These are phyloP conservation scores for Haliclystus octoradiatus DNA, from an alignment of 30 jellyfish, hydroid and myxozoan species.

Conservation along the genomic window DNA sequence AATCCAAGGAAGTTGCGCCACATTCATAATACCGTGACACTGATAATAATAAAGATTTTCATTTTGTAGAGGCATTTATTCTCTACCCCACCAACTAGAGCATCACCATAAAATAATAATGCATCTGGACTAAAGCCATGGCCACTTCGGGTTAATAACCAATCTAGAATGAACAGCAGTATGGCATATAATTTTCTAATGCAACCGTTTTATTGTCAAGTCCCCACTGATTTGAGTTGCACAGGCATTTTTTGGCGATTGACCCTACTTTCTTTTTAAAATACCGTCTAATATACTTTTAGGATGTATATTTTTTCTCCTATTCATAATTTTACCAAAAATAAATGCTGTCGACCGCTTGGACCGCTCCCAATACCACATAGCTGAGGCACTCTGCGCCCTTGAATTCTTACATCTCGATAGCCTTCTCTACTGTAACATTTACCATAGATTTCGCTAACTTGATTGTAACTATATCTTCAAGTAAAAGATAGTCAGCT, in stretches of 20 bases:
- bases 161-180: slow-evolving; percentile 4
- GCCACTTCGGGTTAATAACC: slow-evolving; percentile 24
- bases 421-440: neutral
- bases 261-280: slow-evolving; percentile 3
- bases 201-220: slow-evolving; percentile 25
- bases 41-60: slow-evolving; percentile 19
- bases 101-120: neutral
- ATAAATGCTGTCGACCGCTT: slow-evolving; percentile 30
- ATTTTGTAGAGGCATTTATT: slow-evolving; percentile 20
- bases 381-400: neutral
- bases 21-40: slow-evolving; percentile 43
- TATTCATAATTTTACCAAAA: slow-evolving; percentile 24
- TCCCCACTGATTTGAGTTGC: slow-evolving; percentile 20
- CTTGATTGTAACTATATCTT: neutral
- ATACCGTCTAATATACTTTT: slow-evolving; percentile 12
- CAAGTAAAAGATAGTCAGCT: too few species aligned
- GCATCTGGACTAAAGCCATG: slow-evolving; percentile 38
- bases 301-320: slow-evolving; percentile 32
- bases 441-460: neutral
- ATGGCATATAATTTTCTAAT: slow-evolving; percentile 3
- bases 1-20: slow-evolving; percentile 14
- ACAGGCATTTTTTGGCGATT: slow-evolving; percentile 14
- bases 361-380: slow-evolving; percentile 31
- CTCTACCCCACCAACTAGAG: slow-evolving; percentile 10
- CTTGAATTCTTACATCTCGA: neutral